Evolutionary conservation across 2,797 vertebrate species (phyloP).

Genomic region (Adelosebastes latens): DNA sequence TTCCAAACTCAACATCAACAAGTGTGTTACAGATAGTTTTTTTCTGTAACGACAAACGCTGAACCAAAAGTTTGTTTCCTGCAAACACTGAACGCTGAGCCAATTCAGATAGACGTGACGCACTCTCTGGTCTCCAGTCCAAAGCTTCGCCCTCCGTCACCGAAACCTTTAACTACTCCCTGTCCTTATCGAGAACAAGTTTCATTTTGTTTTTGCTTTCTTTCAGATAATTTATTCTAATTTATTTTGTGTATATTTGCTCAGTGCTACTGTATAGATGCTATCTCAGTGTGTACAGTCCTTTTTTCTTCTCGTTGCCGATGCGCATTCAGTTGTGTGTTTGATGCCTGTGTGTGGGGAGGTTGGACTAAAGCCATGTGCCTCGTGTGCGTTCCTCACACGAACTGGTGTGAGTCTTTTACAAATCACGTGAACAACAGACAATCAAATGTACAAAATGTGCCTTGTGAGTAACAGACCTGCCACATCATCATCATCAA

Average conservation of each 20-base stretch:
- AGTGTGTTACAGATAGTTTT: not conserved
- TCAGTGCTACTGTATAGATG: constrained; percentile 83
- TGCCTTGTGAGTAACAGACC: constrained; percentile 81
- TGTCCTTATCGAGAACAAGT: constrained; percentile 45
- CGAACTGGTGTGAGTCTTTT: constrained; percentile 51
- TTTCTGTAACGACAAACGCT: constrained; percentile 9
- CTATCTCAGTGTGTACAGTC: constrained; percentile 77
- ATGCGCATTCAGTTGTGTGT: constrained; percentile 70
- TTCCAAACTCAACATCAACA: constrained; percentile 6
- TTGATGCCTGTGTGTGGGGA: constrained; percentile 67
- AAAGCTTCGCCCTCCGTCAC: constrained; percentile 6
- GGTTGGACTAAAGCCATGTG: constrained; percentile 79
- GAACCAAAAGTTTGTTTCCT: constrained; percentile 80
- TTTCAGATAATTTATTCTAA: constrained; percentile 83
- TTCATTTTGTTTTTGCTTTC: constrained; percentile 47
- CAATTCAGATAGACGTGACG: constrained; percentile 66
- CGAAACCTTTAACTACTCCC: constrained; percentile 64
- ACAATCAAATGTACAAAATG: constrained; percentile 81
- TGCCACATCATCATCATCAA: constrained; percentile 57
- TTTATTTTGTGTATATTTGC: constrained; percentile 84
- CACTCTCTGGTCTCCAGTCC: constrained; percentile 33
- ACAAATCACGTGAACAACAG: constrained; percentile 62
- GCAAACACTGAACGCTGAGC: constrained; percentile 84
- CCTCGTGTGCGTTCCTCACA: constrained; percentile 72
- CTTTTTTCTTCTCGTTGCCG: constrained; percentile 65